Base-by-base conservation (phyloP, 2,797 vertebrate genomes). In the Moxostoma hubbsi region DNA sequence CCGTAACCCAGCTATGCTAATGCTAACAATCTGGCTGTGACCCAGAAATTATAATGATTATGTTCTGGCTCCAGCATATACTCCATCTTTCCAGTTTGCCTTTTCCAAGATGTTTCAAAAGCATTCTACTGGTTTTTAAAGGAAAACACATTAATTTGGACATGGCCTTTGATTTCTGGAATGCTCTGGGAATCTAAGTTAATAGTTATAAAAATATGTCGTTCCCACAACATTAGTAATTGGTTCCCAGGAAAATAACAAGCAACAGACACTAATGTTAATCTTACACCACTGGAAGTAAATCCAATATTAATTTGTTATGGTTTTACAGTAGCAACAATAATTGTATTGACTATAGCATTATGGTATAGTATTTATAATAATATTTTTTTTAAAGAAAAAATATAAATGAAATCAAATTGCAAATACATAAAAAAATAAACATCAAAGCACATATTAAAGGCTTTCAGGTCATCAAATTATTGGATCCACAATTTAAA, bases 401-500 rank as follows among this genome's bases (percentile, higher is more conserved):
- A 61, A 53, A 1, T 11, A 53, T 50, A 53, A 53, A 53, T 2
- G 0, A 12, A 53, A 59, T 24, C 16, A 24, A 9, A 24, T 4
- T 59, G 24, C 1, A 4, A 43, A 63, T 45, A 0, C 13, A 63
- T 61, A 61, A 3, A 64, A 64, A 13, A 8, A n/a, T 10, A 5
- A 4, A 11, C n/a, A 72, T 45, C 43, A 72, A 58, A 46, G 51
- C 9, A 53, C 9, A 24, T 9, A 12, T 24, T 59, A 59, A 68
- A 55, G 43, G 0, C 12, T 36, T n/a, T 75, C 1, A 18, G 50
- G 64, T 65, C 11, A 5, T 61, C 75, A 59, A 24, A 68, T 61
- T 13, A 77, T 77, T 24, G 43, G 18, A 51, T 77, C 55, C 1
- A 36, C 74, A 67, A 76, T 76, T 76, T 58, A 75, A 68, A 68